These are phyloP conservation scores for Scomberomorus guttatus DNA, from an alignment of 2,797 vertebrate species.

Conservation along the genomic window DNA sequence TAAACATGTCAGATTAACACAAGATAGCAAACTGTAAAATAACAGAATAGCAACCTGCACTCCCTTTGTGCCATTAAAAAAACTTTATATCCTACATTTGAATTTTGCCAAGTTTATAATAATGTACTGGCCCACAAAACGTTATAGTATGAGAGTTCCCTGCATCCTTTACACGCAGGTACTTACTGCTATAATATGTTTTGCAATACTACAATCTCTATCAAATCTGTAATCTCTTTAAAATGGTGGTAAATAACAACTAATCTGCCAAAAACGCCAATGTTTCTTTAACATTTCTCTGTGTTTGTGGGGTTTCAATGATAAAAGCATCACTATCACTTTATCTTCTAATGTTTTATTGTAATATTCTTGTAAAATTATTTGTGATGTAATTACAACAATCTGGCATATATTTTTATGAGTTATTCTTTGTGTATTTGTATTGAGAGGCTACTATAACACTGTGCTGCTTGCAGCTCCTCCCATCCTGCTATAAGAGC, in stretches of 20 bases:
- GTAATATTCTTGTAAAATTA: background rate
- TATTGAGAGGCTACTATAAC: conserved; percentile 32
- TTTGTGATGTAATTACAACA: background rate
- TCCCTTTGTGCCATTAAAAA: conserved; percentile 37
- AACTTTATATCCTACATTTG: background rate
- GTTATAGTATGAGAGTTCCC: too few species aligned
- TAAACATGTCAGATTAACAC: conserved; percentile 57
- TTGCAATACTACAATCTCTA: background rate
- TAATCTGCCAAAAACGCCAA: background rate
- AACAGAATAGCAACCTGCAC: conserved; percentile 34
- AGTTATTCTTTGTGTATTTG: background rate
- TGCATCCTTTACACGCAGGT: background rate
- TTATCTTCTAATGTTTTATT: background rate
- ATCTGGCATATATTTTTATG: background rate
- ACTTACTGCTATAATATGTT: background rate
- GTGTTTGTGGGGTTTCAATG: background rate
- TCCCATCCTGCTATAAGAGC: conserved; percentile 84
- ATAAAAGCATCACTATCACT: too few species aligned
- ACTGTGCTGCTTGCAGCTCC: conserved; percentile 73
- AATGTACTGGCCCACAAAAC: background rate
- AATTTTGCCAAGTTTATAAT: background rate
- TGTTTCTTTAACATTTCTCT: background rate
- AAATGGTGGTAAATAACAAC: background rate
- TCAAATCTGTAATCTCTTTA: background rate
- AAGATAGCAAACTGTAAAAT: conserved; percentile 41